phyloP scores from a whole-genome alignment of 1,140 invertebrate genomes.

The Chrysopa pallens region DNA sequence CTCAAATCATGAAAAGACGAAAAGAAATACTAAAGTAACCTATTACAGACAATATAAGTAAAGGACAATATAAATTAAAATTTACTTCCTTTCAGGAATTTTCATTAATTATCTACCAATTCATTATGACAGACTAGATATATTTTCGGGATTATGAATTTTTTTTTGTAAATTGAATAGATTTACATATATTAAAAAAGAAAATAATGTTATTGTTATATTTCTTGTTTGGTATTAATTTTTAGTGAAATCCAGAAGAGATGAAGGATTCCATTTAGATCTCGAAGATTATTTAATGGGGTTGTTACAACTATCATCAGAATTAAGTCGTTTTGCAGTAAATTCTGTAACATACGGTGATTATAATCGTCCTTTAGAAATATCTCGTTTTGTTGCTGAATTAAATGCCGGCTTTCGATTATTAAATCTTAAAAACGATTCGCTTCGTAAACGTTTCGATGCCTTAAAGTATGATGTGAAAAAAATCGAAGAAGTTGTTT shows the following conservation, averaged over 20 bases:
- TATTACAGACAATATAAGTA: no score
- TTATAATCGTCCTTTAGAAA: slow-evolving; percentile 59
- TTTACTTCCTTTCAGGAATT: no score
- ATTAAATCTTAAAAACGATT: slow-evolving; percentile 82
- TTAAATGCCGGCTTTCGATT: slow-evolving; percentile 75
- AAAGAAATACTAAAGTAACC: no score
- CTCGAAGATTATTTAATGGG: slow-evolving; percentile 82
- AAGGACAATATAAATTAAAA: no score
- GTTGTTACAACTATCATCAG: slow-evolving; percentile 58
- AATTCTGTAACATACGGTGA: slow-evolving; percentile 79
- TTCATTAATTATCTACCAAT: no score
- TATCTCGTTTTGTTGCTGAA: slow-evolving; percentile 71
- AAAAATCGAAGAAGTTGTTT: slow-evolving; percentile 89
- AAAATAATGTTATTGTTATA: no score
- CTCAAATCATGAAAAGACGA: no score
- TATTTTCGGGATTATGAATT: slow-evolving; percentile 1
- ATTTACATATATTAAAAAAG: slow-evolving; percentile 22
- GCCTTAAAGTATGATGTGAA: slow-evolving; percentile 85
- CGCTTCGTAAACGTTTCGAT: slow-evolving; percentile 73
- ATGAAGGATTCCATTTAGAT: slow-evolving; percentile 71
- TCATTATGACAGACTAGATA: no score
- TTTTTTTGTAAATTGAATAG: slow-evolving; percentile 9
- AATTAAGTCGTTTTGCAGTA: slow-evolving; percentile 70
- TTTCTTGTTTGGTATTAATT: slow-evolving; percentile 4
- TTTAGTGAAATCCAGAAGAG: slow-evolving; percentile 32